Conservation (phyloP, 2,113 vertebrate species). For the Polypterus bichir region DNA sequence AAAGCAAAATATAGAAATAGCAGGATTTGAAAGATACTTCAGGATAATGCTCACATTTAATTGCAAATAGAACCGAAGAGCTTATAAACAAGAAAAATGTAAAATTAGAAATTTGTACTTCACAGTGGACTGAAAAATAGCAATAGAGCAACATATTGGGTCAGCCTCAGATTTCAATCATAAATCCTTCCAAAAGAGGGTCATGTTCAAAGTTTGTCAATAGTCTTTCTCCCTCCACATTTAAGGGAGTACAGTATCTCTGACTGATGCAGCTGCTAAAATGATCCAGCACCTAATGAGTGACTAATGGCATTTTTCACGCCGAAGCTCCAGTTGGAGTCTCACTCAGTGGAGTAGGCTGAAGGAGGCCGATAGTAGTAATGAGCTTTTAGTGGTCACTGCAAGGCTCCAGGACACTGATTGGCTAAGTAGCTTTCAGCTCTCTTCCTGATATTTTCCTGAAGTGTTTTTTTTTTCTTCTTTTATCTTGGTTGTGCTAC, state of each 20-base stretch:
- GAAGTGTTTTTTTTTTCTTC: conserved; percentile 28
- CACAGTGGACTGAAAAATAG: no score
- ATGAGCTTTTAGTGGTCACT: conserved; percentile 1
- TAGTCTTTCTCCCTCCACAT: conserved; percentile 33
- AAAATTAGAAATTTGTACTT: no score
- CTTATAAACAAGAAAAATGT: no score
- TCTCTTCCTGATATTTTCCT: conserved; percentile 34
- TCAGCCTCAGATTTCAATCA: no score
- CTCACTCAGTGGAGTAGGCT: conserved; percentile 16
- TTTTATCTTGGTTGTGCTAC: no score
- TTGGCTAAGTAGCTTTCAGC: conserved; percentile 36
- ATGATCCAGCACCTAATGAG: conserved; percentile 40
- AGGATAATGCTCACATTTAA: no score
- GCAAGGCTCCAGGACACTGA: conserved; percentile 30
- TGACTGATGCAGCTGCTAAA: conserved; percentile 44
- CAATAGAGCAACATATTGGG: no score
- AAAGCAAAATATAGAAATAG: no score
- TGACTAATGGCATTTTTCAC: conserved; percentile 49
- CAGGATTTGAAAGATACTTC: no score
- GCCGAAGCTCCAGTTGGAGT: conserved; percentile 13
- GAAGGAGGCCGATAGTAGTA: conserved; percentile 20
- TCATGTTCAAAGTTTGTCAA: no score
- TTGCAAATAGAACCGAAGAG: no score
- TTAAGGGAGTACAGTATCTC: conserved; percentile 14
- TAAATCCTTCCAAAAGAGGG: no score